Base-by-base conservation (phyloP, 1,140 invertebrate species). In the Oryzaephilus surinamensis region DNA sequence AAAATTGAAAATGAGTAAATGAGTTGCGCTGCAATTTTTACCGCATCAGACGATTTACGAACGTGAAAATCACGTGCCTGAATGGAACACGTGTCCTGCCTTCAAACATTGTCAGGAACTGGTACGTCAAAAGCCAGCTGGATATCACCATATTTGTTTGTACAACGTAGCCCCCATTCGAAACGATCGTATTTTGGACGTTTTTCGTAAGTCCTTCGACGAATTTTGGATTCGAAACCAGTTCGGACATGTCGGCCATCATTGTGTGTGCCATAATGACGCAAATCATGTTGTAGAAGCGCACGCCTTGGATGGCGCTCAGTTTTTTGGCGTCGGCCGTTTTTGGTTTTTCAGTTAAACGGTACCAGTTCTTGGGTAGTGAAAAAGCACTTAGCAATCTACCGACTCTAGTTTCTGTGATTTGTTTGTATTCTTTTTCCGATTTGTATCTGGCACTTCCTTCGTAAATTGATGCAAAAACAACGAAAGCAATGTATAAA, bases 61-160 rank as follows among this genome's bases (percentile, higher is more conserved):
- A 4, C 12, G 26, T 28, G 8, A 32, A 10, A 19, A 12, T 13
- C 17, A 4, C n/a, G 19, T 39, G 13, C 16, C 23, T 5, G 28
- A 6, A 12, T 15, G 14, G 2, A 39, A 21, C 21, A 19, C 13
- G 20, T 31, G 17, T 12, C 2, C 20, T 31, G 11, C 18, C 27
- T 7, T 19, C 21, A 4, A 20, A 43, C 12, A 24, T 12, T 13
- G 4, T 28, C 2, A 32, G 13, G 15, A 39, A 6, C 14, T 17
- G 10, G 7, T 14, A 32, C 5, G 37, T 39, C 6, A 39, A n/a
- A 4, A 39, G 7, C 10, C 10, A 6, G 2, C 61, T 61, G 32
- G 69, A 70, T 55, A 73, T 69, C 0, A 66, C 55, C 42, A 73
- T 69, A 54, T 71, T 73, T 2, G 69, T 67, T 41, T 69, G 65